A percentile compares a stretch with the other conserved stretches of the same genome.
phyloP scores from a whole-genome alignment of 2,888 invertebrate species.

The Ennomos erosarius region DNA sequence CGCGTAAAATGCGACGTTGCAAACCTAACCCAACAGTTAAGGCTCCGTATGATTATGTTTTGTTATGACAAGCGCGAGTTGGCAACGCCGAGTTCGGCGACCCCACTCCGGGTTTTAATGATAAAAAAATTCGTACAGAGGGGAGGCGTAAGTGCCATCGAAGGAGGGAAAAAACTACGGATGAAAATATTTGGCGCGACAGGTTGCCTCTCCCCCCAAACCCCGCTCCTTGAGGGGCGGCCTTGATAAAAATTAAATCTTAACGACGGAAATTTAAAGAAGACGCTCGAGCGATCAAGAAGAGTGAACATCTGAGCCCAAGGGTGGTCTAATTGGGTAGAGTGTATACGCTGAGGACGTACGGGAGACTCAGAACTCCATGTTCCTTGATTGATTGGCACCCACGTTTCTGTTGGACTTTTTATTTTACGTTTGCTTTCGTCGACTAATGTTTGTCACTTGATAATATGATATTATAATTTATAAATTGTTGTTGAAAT shows the following conservation, averaged over 20 bases:
- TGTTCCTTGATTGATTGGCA: conserved; percentile 61
- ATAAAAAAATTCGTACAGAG: conserved; percentile 85
- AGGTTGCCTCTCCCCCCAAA: conserved; percentile 69
- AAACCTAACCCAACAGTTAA: conserved; percentile 52
- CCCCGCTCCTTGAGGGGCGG: conserved; percentile 49
- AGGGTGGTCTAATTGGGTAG: conserved; percentile 81
- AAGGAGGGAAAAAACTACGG: conserved; percentile 84
- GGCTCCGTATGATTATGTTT: conserved; percentile 76
- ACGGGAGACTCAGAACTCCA: conserved; percentile 53
- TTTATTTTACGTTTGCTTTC: conserved; percentile 43
- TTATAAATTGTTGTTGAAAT: no score
- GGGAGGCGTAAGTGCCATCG: conserved; percentile 84
- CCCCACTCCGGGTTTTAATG: conserved; percentile 83
- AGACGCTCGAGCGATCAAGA: conserved; percentile 85
- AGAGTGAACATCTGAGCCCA: conserved; percentile 83
- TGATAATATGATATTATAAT: no score
- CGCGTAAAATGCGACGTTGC: conserved; percentile 58
- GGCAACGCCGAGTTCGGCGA: conserved; percentile 81
- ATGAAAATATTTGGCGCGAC: conserved; percentile 86
- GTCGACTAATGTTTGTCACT: not conserved
- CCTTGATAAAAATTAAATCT: conserved; percentile 85
- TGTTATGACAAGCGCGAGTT: conserved; percentile 82
- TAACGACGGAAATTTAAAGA: conserved; percentile 86
- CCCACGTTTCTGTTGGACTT: conserved; percentile 48
- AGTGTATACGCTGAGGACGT: conserved; percentile 62